These are phyloP conservation scores for Noctua pronuba DNA, from an alignment of 2,888 invertebrate species.

Conservation along the genomic window DNA sequence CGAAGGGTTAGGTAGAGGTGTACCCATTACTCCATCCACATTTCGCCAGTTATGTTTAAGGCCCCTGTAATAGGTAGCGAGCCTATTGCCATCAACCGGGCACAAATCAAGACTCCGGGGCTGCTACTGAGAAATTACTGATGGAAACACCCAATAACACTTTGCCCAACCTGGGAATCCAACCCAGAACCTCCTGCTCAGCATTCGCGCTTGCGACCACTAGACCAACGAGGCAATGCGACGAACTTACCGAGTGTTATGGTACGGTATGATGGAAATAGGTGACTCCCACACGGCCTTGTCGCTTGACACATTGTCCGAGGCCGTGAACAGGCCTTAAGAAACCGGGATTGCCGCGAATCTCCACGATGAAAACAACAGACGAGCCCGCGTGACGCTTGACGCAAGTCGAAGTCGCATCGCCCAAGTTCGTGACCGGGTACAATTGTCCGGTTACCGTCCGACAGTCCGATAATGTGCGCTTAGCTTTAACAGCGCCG, in stretches of 20 bases:
- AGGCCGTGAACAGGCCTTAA: not conserved
- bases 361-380: not conserved
- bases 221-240: no score
- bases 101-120: not conserved
- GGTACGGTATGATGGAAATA: not conserved
- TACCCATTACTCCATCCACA: not conserved
- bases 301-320: not conserved
- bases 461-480: conserved; percentile 46
- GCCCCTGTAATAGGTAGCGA: not conserved
- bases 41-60: not conserved
- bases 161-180: not conserved
- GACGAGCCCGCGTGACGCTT: not conserved
- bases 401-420: not conserved
- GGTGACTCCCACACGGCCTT: not conserved
- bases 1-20: not conserved
- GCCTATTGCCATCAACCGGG: not conserved
- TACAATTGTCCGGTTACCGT: conserved; percentile 25
- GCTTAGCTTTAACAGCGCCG: conserved; percentile 52
- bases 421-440: not conserved
- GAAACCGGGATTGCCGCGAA: not conserved
- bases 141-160: not conserved
- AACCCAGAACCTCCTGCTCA: not conserved
- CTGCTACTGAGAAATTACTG: not conserved
- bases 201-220: no score
- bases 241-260: no score